Evolutionary conservation across 2,888 invertebrate species (phyloP).

Genomic region (Campoplex nolae): DNA sequence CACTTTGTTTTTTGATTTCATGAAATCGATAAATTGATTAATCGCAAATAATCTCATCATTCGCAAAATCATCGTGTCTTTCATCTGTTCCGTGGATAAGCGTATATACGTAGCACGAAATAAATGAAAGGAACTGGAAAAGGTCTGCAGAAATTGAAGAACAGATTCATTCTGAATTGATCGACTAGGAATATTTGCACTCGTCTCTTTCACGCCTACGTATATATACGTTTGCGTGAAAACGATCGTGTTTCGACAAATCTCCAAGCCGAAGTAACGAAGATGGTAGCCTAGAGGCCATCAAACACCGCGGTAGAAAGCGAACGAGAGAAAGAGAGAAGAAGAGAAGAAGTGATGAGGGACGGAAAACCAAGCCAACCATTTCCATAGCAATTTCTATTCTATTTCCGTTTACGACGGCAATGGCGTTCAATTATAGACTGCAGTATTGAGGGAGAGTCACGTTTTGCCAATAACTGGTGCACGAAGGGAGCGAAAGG

Average conservation of each 20-base stretch:
- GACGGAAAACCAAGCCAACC: conserved; percentile 69
- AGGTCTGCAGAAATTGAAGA: not conserved
- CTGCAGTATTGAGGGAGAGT: conserved; percentile 81
- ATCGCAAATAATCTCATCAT: too few relatives aligned
- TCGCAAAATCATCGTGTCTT: too few relatives aligned
- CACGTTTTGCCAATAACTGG: conserved; percentile 82
- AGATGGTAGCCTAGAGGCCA: conserved; percentile 31
- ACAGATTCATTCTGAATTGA: not conserved
- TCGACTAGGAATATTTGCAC: conserved; percentile 1
- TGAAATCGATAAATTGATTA: too few relatives aligned
- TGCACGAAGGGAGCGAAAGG: conserved; percentile 58
- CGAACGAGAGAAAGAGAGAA: not conserved
- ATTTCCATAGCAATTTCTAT: conserved; percentile 83
- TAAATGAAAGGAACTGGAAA: not conserved
- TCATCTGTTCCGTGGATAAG: too few relatives aligned
- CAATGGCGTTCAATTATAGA: conserved; percentile 83
- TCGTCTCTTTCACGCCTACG: conserved; percentile 38
- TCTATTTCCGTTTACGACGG: conserved; percentile 82
- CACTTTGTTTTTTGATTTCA: too few relatives aligned
- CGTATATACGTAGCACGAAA: not conserved
- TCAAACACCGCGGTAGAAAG: conserved; percentile 4
- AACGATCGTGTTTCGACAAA: conserved; percentile 24
- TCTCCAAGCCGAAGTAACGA: conserved; percentile 31
- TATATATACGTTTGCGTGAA: not conserved
- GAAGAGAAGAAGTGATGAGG: not conserved